Percentiles rank a stretch among this genome's conserved stretches.
Conservation (phyloP, 2,888 invertebrate genomes). For the Cryptophagus acutangulus region DNA sequence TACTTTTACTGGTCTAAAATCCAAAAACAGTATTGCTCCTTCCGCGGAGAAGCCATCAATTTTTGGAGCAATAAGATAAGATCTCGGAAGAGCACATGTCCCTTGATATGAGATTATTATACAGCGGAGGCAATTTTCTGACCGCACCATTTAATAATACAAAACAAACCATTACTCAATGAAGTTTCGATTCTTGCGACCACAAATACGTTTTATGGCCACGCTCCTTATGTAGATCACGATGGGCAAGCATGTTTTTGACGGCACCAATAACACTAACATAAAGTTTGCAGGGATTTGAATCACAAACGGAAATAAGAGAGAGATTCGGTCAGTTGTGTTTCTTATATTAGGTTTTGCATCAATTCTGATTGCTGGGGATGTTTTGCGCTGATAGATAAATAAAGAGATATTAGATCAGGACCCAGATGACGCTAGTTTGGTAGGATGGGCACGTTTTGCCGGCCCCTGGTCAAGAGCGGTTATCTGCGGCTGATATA, state of each 20-base stretch:
- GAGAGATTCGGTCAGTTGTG: slow-evolving; percentile 4
- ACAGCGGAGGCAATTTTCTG: slow-evolving; percentile 16
- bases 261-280: slow-evolving; percentile 47
- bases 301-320: slow-evolving; percentile 4
- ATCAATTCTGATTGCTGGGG: slow-evolving; percentile 33
- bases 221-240: slow-evolving; percentile 27
- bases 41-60: too few species aligned
- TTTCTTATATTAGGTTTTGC: slow-evolving; percentile 29
- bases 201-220: slow-evolving; percentile 39
- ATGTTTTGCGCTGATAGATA: slow-evolving; percentile 44
- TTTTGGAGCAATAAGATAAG: too few species aligned
- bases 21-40: too few species aligned
- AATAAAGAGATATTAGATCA: slow-evolving; percentile 44
- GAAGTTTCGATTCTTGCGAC: slow-evolving; percentile 33
- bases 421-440: slow-evolving; percentile 34
- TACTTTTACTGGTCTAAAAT: too few species aligned
- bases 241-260: slow-evolving; percentile 44
- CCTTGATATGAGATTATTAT: slow-evolving; percentile 6
- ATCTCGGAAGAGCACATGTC: too few species aligned
- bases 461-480: slow-evolving; percentile 28
- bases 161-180: slow-evolving; percentile 39
- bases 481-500: slow-evolving; percentile 29
- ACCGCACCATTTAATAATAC: slow-evolving; percentile 31
- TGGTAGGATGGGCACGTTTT: slow-evolving; percentile 32
- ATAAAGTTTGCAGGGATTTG: slow-evolving; percentile 34